phyloP scores from a whole-genome alignment of 2,113 vertebrate genomes.

The Petaurus breviceps region DNA sequence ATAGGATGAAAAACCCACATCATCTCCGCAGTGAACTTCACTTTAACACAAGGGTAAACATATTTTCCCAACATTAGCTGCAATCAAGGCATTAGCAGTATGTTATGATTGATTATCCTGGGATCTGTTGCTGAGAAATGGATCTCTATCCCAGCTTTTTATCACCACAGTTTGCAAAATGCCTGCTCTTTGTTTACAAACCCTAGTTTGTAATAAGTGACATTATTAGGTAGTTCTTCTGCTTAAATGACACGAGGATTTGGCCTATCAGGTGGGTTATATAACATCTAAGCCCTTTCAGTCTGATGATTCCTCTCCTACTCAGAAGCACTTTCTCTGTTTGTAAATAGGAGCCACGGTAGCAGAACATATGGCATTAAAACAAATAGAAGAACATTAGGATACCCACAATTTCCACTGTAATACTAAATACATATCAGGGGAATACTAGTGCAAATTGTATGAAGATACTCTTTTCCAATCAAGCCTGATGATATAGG shows the following conservation, averaged over 20 bases:
- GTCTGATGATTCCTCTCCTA: slow-evolving; percentile 77
- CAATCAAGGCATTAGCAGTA: slow-evolving; percentile 80
- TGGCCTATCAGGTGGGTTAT: slow-evolving; percentile 83
- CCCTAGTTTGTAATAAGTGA: slow-evolving; percentile 82
- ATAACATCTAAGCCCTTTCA: slow-evolving; percentile 81
- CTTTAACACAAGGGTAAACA: slow-evolving; percentile 84
- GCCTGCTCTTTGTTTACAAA: slow-evolving; percentile 82
- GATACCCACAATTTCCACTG: slow-evolving; percentile 73
- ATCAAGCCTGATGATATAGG: slow-evolving; percentile 52
- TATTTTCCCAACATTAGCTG: slow-evolving; percentile 72
- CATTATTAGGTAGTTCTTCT: slow-evolving; percentile 86
- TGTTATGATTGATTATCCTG: slow-evolving; percentile 76
- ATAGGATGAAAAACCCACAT: slow-evolving; percentile 78
- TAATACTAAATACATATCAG: slow-evolving; percentile 68
- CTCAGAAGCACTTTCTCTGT: slow-evolving; percentile 74
- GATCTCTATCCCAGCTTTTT: slow-evolving; percentile 82
- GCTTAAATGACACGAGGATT: slow-evolving; percentile 83
- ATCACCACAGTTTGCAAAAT: slow-evolving; percentile 82
- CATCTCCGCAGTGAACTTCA: slow-evolving; percentile 78
- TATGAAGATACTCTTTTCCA: slow-evolving; percentile 68
- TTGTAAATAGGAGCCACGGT: slow-evolving; percentile 80
- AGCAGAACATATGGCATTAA: slow-evolving; percentile 85
- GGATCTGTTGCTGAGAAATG: slow-evolving; percentile 86
- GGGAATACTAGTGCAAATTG: slow-evolving; percentile 55
- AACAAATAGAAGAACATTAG: slow-evolving; percentile 81